Evolutionary conservation across 2,797 vertebrate species (phyloP).

Genomic region (Sciaenops ocellatus): DNA sequence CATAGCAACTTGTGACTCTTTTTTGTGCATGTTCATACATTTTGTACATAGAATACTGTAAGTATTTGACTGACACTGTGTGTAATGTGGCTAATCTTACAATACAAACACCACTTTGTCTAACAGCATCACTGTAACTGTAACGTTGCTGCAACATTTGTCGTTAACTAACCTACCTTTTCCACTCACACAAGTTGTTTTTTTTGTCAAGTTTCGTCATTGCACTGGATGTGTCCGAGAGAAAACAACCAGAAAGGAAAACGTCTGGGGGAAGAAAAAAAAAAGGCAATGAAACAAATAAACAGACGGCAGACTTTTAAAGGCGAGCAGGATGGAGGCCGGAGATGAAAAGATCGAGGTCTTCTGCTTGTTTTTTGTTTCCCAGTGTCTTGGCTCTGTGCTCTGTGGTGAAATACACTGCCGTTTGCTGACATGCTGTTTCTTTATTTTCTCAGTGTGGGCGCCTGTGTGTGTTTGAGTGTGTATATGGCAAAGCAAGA

Average conservation of each 20-base stretch:
- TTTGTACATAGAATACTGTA: constrained; percentile 67
- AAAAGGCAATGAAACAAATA: constrained; percentile 57
- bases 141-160: constrained; percentile 57
- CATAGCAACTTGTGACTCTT: neutral
- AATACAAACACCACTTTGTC: constrained; percentile 58
- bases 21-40: constrained; percentile 48
- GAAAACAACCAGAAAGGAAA: constrained; percentile 59
- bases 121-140: constrained; percentile 72
- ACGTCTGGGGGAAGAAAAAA: constrained; percentile 14
- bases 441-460: constrained; percentile 65
- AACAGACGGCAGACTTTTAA: constrained; percentile 49
- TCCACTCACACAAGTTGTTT: constrained; percentile 39
- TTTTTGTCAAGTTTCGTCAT: constrained; percentile 65
- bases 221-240: constrained; percentile 76
- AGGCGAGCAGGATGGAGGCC: constrained; percentile 49
- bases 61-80: constrained; percentile 70
- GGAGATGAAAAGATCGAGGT: constrained; percentile 52
- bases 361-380: constrained; percentile 62
- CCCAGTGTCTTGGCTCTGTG: constrained; percentile 69
- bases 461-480: constrained; percentile 39
- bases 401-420: constrained; percentile 79
- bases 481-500: constrained; percentile 48
- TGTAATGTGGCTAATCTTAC: constrained; percentile 51
- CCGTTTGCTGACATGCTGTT: constrained; percentile 73
- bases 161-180: constrained; percentile 65